Evolutionary conservation across 1,140 invertebrate species (phyloP).

Genomic region (Melipona quadrifasciata): DNA sequence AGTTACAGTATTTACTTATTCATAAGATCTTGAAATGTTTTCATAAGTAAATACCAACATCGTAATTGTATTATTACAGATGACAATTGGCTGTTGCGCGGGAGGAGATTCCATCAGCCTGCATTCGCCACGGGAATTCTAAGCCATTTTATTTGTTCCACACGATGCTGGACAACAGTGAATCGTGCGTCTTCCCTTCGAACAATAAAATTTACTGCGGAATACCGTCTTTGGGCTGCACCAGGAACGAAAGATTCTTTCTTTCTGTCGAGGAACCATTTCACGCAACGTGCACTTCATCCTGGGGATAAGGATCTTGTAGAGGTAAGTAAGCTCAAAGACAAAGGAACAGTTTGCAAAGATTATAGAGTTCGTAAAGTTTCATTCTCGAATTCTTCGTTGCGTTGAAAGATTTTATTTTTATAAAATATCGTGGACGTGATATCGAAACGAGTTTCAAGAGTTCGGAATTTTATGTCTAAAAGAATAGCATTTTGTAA

Average conservation of each 20-base stretch:
- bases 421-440: not conserved
- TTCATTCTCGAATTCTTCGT: not conserved
- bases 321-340: not conserved
- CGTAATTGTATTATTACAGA: conserved; percentile 50
- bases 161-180: conserved; percentile 48
- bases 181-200: conserved; percentile 47
- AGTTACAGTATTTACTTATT: not conserved
- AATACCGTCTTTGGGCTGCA: not conserved
- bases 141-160: conserved; percentile 59
- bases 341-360: not conserved
- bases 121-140: conserved; percentile 26
- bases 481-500: too few relatives aligned
- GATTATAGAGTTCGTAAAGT: not conserved
- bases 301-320: not conserved
- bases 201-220: conserved; percentile 67
- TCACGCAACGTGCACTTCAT: conserved; percentile 20
- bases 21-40: not conserved
- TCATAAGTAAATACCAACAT: conserved; percentile 1
- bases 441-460: not conserved
- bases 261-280: conserved; percentile 9
- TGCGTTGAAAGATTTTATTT: not conserved
- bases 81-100: conserved; percentile 24
- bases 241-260: not conserved
- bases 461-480: too few relatives aligned
- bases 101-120: conserved; percentile 22